Evolutionary conservation across 2,888 invertebrate species (phyloP), one percentile per base, ranked within the genome.

Genomic region (Syrista parreyssii): DNA sequence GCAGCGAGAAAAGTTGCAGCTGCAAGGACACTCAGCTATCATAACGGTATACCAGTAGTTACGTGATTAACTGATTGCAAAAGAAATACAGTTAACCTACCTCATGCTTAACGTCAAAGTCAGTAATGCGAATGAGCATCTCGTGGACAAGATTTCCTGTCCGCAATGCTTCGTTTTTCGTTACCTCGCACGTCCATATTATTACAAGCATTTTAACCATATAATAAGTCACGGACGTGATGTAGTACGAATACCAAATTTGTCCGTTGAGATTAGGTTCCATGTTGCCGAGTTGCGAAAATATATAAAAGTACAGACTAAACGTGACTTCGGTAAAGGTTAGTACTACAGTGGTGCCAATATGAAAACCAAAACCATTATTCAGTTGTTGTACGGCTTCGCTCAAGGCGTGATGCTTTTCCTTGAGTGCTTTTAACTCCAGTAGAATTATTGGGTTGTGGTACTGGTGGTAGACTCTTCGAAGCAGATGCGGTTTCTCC

Each of bases 1-100:
- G 89, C 33, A 89, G 73, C 2, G 88, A 88, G 75, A 89, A 89
- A n/a, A 86, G 71, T 40, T 88, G 83, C 69, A 89, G 76, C 89
- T 89, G 78, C n/a, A 85, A 81, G 12, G 69, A 75, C 77, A 40
- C 74, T 68, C 68, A 31, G 36, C n/a, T 40, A 73, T n/a, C 55
- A 33, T 15, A 23, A n/a, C 68, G 30, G 6, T 68, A n/a, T 15
- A n/a, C n/a, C 11, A 12, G 30, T 68, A 31, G 68, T 69, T 69
- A 32, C 68, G 72, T 68, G 15, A 31, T 33, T 33, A 76, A n/a
- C 30, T 30, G 23, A 40, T 32, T 40, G 2, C 3, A 31, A 40
- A 1, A 30, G 1, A 1, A 71, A 71, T 30, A 0, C 23, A 71
- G 2, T 15, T 2, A 3, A 4, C 1, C 78, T 81, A 88, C 88